Evolutionary conservation across 2,113 vertebrate species (phyloP).

Genomic region (Phylloscopus whistleri): DNA sequence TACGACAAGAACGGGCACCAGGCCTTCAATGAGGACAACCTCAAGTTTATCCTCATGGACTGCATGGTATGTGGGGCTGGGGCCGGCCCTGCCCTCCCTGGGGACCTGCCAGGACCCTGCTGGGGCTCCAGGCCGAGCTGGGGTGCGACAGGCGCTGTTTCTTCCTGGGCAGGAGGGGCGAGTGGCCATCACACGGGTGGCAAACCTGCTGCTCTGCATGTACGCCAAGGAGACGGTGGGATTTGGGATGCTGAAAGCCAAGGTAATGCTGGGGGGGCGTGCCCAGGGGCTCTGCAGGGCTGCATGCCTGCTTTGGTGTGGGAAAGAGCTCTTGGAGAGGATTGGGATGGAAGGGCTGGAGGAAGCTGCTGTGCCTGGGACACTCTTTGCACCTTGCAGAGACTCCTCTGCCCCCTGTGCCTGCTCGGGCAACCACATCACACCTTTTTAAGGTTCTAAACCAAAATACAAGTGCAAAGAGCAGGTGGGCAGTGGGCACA

Average conservation of each 20-base stretch:
- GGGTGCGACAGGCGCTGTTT: neutral
- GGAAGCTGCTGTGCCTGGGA: neutral
- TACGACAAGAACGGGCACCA: conserved; percentile 97
- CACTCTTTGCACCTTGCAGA: neutral
- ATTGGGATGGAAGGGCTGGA: neutral
- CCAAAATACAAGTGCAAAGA: neutral
- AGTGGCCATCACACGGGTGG: conserved; percentile 94
- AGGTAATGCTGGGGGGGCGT: conserved; percentile 77
- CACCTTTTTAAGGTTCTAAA: neutral
- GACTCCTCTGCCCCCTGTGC: neutral
- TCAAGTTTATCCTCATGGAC: conserved; percentile 97
- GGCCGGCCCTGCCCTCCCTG: neutral
- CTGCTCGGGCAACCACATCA: rapidly evolving
- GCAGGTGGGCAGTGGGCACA: too few species aligned
- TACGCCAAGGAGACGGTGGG: conserved; percentile 97
- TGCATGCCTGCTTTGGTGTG: neutral
- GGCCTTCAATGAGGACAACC: conserved; percentile 96
- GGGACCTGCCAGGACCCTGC: neutral
- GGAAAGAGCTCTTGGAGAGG: neutral
- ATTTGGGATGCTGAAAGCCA: conserved; percentile 98
- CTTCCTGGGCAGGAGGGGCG: conserved; percentile 83
- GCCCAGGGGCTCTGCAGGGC: rapidly evolving
- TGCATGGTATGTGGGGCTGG: conserved; percentile 84
- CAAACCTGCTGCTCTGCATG: conserved; percentile 97
- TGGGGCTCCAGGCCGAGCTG: rapidly evolving